Evolutionary conservation across 2,888 invertebrate species (phyloP).

Genomic region (Xestoiulus laeticollis): DNA sequence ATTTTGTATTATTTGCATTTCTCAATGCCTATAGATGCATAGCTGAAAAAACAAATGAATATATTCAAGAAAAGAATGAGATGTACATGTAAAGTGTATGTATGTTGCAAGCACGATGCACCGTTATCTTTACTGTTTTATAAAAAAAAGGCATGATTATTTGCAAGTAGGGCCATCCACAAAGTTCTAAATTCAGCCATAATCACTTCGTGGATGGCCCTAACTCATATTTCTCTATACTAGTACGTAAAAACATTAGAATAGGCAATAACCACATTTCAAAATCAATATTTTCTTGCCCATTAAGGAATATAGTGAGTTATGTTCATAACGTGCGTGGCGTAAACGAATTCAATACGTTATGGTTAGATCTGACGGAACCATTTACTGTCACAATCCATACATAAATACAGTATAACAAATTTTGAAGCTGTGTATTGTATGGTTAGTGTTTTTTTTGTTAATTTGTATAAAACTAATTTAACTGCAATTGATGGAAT

Average conservation of each 20-base stretch:
- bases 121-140: background rate
- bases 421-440: background rate
- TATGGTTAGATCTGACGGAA: background rate
- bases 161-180: too few species aligned
- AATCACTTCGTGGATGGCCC: too few species aligned
- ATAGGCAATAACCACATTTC: background rate
- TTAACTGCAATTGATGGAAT: too few species aligned
- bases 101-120: background rate
- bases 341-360: background rate
- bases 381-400: background rate
- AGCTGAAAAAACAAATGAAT: background rate
- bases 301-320: background rate
- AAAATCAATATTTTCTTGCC: background rate
- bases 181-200: too few species aligned
- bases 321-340: background rate
- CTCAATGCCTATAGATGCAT: background rate
- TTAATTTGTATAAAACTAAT: too few species aligned
- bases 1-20: background rate
- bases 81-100: too few species aligned
- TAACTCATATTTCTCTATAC: background rate
- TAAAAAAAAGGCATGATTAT: background rate
- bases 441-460: too few species aligned
- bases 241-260: conserved; percentile 19
- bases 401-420: background rate
- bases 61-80: background rate